Percentiles rank a stretch among this genome's conserved stretches.
Conservation (phyloP, 2,113 vertebrate genomes). For the Ceuthmochares aereus region DNA sequence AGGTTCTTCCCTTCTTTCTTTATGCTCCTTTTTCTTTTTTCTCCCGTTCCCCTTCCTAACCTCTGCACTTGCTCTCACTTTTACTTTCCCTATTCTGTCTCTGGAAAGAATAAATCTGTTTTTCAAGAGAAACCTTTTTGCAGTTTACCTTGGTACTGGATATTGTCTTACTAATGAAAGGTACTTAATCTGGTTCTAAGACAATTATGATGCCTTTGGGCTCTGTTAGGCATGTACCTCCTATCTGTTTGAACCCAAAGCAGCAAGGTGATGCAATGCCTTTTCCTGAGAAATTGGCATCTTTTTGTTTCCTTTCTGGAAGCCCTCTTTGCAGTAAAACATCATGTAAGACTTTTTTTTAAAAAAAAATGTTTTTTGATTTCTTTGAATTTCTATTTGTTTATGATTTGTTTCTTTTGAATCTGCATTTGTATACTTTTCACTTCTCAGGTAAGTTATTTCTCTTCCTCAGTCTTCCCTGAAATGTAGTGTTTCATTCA, state of each 20-base stretch:
- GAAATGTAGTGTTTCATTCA: neutral
- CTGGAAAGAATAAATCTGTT: neutral
- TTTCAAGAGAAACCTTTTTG: neutral
- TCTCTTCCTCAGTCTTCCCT: neutral
- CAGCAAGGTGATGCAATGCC: neutral
- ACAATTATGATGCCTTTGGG: neutral
- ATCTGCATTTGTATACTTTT: neutral
- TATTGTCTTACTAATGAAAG: neutral
- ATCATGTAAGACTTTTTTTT: neutral
- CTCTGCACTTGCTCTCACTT: neutral
- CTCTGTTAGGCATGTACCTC: neutral
- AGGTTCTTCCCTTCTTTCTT: neutral
- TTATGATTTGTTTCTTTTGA: neutral
- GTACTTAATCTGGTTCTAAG: neutral
- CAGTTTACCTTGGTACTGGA: neutral
- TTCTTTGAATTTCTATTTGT: neutral
- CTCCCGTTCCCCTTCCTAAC: accelerated
- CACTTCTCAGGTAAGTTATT: slow-evolving; percentile 6
- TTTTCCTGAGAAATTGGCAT: neutral
- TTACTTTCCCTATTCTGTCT: neutral
- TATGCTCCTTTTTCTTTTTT: neutral
- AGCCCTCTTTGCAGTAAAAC: neutral
- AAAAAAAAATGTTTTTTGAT: neutral
- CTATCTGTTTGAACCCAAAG: neutral
- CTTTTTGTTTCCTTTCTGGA: neutral